A percentile compares a stretch with the other conserved stretches of the same genome.
Evolutionary conservation across 2,888 invertebrate genomes (phyloP).

Genomic region (Ectemnius lituratus): DNA sequence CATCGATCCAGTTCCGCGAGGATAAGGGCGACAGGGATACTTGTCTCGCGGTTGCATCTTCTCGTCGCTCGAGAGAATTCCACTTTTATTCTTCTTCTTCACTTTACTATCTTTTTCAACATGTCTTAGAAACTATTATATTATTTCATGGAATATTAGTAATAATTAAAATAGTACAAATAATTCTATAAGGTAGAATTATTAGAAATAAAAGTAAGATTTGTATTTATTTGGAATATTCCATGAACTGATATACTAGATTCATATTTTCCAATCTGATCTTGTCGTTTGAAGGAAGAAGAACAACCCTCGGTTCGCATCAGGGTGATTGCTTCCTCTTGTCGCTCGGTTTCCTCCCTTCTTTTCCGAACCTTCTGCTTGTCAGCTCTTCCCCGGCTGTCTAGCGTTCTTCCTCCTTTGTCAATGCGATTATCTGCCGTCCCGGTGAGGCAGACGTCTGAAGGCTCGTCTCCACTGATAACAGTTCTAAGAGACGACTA

Average conservation of each 20-base stretch:
- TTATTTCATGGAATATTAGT: too few relatives aligned
- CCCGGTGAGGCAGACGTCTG: conserved; percentile 17
- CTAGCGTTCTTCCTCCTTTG: conserved; percentile 22
- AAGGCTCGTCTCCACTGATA: too few relatives aligned
- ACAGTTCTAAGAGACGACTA: too few relatives aligned
- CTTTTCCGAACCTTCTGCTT: conserved; percentile 23
- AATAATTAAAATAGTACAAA: too few relatives aligned
- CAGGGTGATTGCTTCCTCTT: conserved; percentile 33
- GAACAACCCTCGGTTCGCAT: background rate
- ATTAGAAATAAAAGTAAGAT: too few relatives aligned
- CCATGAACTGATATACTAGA: too few relatives aligned
- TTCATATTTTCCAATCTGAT: too few relatives aligned
- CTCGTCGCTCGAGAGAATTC: background rate
- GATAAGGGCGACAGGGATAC: conserved; percentile 22
- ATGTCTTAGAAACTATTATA: too few relatives aligned
- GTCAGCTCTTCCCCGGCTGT: conserved; percentile 21
- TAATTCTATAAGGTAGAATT: too few relatives aligned
- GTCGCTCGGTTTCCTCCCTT: conserved; percentile 1
- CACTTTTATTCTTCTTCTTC: too few relatives aligned
- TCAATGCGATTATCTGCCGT: conserved; percentile 51
- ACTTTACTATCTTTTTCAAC: too few relatives aligned
- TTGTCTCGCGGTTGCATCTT: conserved; percentile 2
- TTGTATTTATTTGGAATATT: too few relatives aligned
- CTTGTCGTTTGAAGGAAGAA: background rate
- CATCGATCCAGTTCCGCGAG: conserved; percentile 23